These are phyloP conservation scores for Diarsia dahlii DNA, from an alignment of 2,888 invertebrate species.

Conservation along the genomic window DNA sequence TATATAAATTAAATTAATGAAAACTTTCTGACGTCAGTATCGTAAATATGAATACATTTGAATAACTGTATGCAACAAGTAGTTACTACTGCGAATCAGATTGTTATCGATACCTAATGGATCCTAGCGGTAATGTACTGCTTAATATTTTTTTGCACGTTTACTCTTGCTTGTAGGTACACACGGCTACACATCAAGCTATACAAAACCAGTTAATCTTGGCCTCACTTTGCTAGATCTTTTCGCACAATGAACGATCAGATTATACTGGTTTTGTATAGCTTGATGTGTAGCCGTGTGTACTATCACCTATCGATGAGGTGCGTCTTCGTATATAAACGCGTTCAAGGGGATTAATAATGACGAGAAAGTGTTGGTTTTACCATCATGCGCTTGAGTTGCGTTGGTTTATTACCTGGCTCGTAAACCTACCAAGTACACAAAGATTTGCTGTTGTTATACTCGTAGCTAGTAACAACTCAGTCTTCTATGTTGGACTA, in stretches of 20 bases:
- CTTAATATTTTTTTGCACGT: too few species aligned
- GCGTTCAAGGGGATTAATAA: slow-evolving; percentile 14
- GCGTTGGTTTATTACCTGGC: slow-evolving; percentile 15
- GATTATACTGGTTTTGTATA: too few species aligned
- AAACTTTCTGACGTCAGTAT: slow-evolving; percentile 14
- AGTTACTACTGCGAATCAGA: background rate
- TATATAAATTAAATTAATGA: slow-evolving; percentile 32
- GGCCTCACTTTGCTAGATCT: too few species aligned
- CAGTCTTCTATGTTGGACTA: background rate
- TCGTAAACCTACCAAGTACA: slow-evolving; percentile 11
- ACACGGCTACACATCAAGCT: too few species aligned
- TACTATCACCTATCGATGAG: background rate
- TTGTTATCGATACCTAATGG: background rate
- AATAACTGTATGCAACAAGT: background rate
- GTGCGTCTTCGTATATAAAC: background rate
- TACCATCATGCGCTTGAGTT: slow-evolving; percentile 5
- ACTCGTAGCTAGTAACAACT: background rate
- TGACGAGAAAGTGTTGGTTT: slow-evolving; percentile 45
- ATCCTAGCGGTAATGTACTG: too few species aligned
- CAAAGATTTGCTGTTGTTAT: background rate
- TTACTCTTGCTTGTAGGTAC: background rate
- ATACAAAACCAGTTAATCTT: too few species aligned
- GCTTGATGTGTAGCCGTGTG: too few species aligned
- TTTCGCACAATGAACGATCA: too few species aligned
- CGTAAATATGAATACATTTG: slow-evolving; percentile 17